Evolutionary conservation across 2,797 vertebrate genomes (phyloP), one percentile per base, ranked within the genome.

Genomic region (Channallabes apus): DNA sequence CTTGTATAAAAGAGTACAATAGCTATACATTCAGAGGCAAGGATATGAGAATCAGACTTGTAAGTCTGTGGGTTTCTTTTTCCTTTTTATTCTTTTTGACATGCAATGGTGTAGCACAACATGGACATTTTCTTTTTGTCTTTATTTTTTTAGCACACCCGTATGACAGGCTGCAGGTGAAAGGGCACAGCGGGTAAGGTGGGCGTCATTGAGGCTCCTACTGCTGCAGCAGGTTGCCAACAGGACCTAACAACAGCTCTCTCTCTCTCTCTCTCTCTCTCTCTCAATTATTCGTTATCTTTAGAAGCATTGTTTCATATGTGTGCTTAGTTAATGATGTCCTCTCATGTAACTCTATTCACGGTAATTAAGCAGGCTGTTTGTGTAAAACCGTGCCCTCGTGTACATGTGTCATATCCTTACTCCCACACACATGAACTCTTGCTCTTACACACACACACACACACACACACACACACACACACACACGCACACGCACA

Each of bases 231-330:
- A 78, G 82, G 67, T 69, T 0, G 90, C 93, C 90, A 90, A 27
- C 14, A 86, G 91, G 86, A 82, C 83, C 71, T 86, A 59, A 0
- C 38, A 4, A 91, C 87, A 87, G 88, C 88, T 90, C 54, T n/a
- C 62, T 78, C 73, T 90, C 89, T 91, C 88, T 29, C 77, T 82
- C 86, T 89, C 58, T 18, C n/a, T 14, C 24, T n/a, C 35, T 12
- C 64, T 86, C 90, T 92, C 89, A 93, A 92, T 92, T 94, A 91
- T 85, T 84, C 85, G 91, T 85, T 87, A 88, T 88, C 78, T 91
- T 89, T 86, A 88, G 86, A 88, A 79, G 58, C 82, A 86, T 80
- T 87, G 73, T 88, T 89, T 86, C 73, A 86, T 80, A 72, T 67
- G 84, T 75, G 59, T 86, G 77, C 86, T 88, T 90, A 69, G 69